phyloP scores from a whole-genome alignment of 2,797 vertebrate species.

The Urophycis tenuis region DNA sequence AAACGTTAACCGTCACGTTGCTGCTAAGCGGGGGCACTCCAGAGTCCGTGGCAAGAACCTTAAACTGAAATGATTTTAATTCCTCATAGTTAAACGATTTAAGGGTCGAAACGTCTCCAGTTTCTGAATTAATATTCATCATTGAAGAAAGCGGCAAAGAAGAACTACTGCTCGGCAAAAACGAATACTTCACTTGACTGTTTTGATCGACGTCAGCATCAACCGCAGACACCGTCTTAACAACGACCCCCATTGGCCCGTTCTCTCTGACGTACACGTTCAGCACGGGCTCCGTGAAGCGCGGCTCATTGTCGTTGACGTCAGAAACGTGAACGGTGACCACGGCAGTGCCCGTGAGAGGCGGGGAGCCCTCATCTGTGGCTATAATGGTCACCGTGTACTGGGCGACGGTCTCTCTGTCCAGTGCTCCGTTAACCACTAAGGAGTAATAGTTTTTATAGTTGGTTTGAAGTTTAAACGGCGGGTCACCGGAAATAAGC shows the following conservation, averaged over 20 bases:
- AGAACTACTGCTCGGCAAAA: conserved; percentile 18
- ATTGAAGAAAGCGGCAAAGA: conserved; percentile 23
- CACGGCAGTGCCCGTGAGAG: conserved; percentile 26
- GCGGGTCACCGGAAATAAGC: conserved; percentile 27
- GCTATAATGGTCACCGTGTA: conserved; percentile 52
- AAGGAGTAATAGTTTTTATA: conserved; percentile 64
- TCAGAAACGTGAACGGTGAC: conserved; percentile 55
- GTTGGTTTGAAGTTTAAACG: conserved; percentile 55
- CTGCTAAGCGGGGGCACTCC: conserved; percentile 69
- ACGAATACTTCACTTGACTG: conserved; percentile 29
- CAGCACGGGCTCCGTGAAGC: conserved; percentile 39
- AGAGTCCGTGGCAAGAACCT: conserved; percentile 76
- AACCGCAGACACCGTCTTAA: conserved; percentile 23
- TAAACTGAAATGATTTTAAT: conserved; percentile 73
- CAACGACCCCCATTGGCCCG: conserved; percentile 10
- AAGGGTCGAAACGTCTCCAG: conserved; percentile 66
- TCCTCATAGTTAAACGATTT: conserved; percentile 79
- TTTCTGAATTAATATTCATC: conserved; percentile 41
- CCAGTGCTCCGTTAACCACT: conserved; percentile 36
- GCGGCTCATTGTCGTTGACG: conserved; percentile 64
- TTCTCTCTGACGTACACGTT: conserved; percentile 44
- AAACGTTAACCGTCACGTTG: conserved; percentile 65
- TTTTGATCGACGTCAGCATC: conserved; percentile 35
- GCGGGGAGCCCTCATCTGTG: conserved; percentile 48
- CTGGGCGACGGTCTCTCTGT: conserved; percentile 38